phyloP scores from a whole-genome alignment of 1,140 invertebrate species.

The Hypsibius dujardini region DNA sequence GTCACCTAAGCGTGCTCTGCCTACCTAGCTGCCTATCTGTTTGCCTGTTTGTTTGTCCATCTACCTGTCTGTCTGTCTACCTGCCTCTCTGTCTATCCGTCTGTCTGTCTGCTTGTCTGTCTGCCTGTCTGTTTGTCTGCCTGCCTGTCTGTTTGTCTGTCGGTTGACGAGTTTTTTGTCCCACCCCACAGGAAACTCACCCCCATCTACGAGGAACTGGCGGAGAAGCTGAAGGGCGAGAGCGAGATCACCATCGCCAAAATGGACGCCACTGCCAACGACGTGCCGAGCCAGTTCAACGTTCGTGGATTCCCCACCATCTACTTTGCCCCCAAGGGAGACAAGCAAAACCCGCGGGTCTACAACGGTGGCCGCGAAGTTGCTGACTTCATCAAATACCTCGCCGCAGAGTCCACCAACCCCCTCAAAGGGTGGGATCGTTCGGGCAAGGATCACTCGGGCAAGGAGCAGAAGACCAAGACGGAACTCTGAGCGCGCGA shows the following conservation, averaged over 20 bases:
- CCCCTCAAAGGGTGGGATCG: constrained; percentile 73
- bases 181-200: constrained; percentile 57
- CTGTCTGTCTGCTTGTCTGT: too few species aligned
- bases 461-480: constrained; percentile 32
- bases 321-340: constrained; percentile 76
- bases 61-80: too few species aligned
- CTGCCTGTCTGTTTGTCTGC: too few species aligned
- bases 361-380: constrained; percentile 87
- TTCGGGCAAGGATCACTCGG: constrained; percentile 56
- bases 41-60: too few species aligned
- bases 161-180: too few species aligned
- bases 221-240: constrained; percentile 69
- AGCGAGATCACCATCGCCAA: constrained; percentile 75
- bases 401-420: constrained; percentile 72
- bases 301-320: constrained; percentile 94
- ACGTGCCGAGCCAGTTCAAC: constrained; percentile 76
- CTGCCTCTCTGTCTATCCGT: too few species aligned
- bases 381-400: constrained; percentile 87
- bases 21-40: too few species aligned
- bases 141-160: too few species aligned
- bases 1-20: too few species aligned
- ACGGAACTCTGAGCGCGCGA: constrained; percentile 41
- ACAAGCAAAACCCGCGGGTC: constrained; percentile 57
- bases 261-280: constrained; percentile 95
- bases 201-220: constrained; percentile 82